These are phyloP conservation scores for Suillia variegata DNA, from an alignment of 2,888 invertebrate species.

Conservation along the genomic window DNA sequence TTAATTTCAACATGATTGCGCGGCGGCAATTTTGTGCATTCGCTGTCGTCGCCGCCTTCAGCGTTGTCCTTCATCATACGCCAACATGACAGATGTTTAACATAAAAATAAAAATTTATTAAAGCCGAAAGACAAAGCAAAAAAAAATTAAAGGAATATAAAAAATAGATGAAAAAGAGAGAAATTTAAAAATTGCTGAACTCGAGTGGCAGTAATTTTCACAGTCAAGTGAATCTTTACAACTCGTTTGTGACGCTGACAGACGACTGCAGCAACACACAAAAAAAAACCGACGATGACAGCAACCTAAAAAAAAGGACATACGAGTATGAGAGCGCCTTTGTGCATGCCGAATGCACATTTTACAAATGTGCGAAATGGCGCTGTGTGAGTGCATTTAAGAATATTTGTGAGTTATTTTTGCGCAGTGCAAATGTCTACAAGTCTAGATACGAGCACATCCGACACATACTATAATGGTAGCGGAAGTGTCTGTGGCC, in stretches of 20 bases:
- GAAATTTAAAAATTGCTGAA: not conserved
- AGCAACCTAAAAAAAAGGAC: too few relatives aligned
- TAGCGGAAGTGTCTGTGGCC: too few relatives aligned
- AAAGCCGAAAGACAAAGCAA: not conserved
- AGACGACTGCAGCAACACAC: not conserved
- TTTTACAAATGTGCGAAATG: not conserved
- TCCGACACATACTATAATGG: too few relatives aligned
- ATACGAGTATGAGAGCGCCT: not conserved
- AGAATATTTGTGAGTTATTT: too few relatives aligned
- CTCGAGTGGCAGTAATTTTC: constrained; percentile 9
- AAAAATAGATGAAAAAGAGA: not conserved
- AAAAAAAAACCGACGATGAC: too few relatives aligned
- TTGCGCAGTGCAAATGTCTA: too few relatives aligned
- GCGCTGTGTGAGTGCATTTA: too few relatives aligned
- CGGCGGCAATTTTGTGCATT: not conserved
- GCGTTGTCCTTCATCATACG: not conserved
- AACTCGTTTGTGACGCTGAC: constrained; percentile 1
- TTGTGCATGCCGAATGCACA: not conserved
- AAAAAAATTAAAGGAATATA: not conserved
- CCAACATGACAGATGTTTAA: not conserved
- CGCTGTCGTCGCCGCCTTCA: not conserved
- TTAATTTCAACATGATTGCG: constrained; percentile 5
- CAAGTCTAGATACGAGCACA: too few relatives aligned
- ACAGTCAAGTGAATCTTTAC: constrained; percentile 7
- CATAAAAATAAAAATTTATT: constrained; percentile 1